Percentiles rank a stretch among this genome's conserved stretches.
Conservation (phyloP, 2,113 vertebrate genomes). For the Microtus montanus region DNA sequence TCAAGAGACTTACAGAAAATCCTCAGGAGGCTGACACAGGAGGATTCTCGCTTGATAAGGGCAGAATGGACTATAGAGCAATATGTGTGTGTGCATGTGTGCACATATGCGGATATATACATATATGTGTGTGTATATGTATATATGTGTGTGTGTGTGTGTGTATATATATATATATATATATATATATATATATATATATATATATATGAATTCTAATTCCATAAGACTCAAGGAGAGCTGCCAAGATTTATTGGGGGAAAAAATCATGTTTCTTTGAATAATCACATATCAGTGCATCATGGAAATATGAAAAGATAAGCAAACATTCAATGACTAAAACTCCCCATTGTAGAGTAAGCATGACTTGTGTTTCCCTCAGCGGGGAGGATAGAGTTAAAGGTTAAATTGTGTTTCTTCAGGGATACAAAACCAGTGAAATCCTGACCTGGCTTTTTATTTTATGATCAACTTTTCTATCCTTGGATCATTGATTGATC, state of each 20-base stretch:
- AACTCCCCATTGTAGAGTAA: not conserved
- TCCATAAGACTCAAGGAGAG: not conserved
- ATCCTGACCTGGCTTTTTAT: not conserved
- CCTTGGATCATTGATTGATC: not conserved
- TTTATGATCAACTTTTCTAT: not conserved
- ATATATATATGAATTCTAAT: not conserved
- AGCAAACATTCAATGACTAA: constrained; percentile 14
- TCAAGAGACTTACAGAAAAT: not conserved
- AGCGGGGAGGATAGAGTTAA: not conserved
- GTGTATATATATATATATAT: no score
- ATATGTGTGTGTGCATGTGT: not conserved
- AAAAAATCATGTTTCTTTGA: not conserved
- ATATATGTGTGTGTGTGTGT: not conserved
- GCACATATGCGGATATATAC: no score
- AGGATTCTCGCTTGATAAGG: not conserved
- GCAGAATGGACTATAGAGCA: not conserved
- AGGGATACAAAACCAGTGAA: not conserved
- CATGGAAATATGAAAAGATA: not conserved
- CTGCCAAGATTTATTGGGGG: constrained; percentile 10
- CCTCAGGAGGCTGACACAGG: not conserved
- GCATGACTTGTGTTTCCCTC: not conserved
- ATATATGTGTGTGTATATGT: no score
- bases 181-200: no score
- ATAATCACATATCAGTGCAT: not conserved
- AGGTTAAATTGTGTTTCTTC: not conserved